Evolutionary conservation across 2,113 vertebrate genomes (phyloP).

Genomic region (Nesogale talazaci): DNA sequence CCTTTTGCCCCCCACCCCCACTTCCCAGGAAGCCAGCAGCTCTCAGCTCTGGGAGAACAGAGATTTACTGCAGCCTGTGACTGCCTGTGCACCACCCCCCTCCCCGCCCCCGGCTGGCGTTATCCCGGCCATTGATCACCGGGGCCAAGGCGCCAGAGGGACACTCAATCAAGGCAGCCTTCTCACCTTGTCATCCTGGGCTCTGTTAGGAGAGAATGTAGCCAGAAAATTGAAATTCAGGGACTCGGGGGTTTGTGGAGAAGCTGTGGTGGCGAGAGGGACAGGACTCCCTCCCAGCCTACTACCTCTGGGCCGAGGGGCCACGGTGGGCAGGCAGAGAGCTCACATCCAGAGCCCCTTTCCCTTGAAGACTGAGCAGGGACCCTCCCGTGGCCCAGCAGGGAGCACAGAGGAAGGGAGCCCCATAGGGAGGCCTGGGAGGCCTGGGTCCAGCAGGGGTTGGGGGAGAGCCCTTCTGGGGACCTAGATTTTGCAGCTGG

Average conservation of each 20-base stretch:
- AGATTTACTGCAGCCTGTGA: slow-evolving; percentile 78
- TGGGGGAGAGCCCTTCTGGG: fast-evolving
- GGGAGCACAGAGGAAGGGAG: no score
- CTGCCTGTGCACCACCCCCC: slow-evolving; percentile 61
- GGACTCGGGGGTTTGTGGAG: slow-evolving; percentile 45
- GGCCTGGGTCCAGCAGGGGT: not conserved
- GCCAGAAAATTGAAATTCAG: slow-evolving; percentile 62
- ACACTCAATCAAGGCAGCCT: slow-evolving; percentile 78
- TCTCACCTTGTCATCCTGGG: slow-evolving; percentile 60
- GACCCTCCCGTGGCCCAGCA: no score
- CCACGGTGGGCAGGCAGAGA: fast-evolving
- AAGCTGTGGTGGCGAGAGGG: not conserved
- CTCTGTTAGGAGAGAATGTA: slow-evolving; percentile 51
- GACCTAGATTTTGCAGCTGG: no score
- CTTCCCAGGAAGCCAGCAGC: slow-evolving; percentile 67
- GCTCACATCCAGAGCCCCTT: fast-evolving
- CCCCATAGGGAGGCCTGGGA: fast-evolving
- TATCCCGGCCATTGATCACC: slow-evolving; percentile 80
- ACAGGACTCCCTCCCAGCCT: not conserved
- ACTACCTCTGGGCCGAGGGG: fast-evolving
- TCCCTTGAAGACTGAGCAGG: not conserved
- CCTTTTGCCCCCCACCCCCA: not conserved
- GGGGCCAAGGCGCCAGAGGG: slow-evolving; percentile 59
- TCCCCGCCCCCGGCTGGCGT: slow-evolving; percentile 64
- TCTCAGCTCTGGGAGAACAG: slow-evolving; percentile 74